Evolutionary conservation across 2,113 vertebrate genomes (phyloP).

Genomic region (Phaethornis superciliosus): DNA sequence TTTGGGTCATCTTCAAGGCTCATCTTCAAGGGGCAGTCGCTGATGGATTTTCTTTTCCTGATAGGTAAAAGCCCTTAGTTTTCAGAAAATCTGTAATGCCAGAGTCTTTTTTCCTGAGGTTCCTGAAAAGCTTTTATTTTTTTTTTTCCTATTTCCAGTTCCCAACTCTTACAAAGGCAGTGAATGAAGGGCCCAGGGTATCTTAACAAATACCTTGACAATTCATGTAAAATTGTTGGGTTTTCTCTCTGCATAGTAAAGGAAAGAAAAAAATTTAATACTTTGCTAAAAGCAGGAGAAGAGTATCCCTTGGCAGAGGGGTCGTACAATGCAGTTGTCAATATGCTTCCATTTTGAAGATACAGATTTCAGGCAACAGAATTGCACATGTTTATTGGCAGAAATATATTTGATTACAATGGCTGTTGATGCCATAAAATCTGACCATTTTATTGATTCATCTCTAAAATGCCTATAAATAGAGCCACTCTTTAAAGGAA

Average conservation of each 20-base stretch:
- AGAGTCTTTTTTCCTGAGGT: neutral
- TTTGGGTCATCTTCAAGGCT: neutral
- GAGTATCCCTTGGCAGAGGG: neutral
- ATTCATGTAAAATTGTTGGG: neutral
- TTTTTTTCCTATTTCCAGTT: slow-evolving; percentile 21
- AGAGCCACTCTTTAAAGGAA: neutral
- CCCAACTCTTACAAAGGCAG: neutral
- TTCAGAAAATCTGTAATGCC: neutral
- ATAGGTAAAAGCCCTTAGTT: neutral
- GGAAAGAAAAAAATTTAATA: neutral
- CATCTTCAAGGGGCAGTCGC: neutral
- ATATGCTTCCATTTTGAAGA: neutral
- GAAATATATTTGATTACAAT: neutral
- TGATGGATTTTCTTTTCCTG: neutral
- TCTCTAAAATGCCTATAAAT: neutral
- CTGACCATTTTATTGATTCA: neutral
- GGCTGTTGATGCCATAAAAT: neutral
- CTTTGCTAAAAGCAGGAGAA: neutral
- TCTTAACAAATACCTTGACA: neutral
- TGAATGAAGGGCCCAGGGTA: neutral
- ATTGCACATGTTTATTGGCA: neutral
- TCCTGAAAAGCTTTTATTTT: slow-evolving; percentile 15
- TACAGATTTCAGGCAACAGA: neutral
- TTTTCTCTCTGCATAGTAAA: slow-evolving; percentile 14
- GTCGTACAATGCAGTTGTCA: neutral